phyloP scores from a whole-genome alignment of 2,797 vertebrate species.

The Rhinogobio ventralis region DNA sequence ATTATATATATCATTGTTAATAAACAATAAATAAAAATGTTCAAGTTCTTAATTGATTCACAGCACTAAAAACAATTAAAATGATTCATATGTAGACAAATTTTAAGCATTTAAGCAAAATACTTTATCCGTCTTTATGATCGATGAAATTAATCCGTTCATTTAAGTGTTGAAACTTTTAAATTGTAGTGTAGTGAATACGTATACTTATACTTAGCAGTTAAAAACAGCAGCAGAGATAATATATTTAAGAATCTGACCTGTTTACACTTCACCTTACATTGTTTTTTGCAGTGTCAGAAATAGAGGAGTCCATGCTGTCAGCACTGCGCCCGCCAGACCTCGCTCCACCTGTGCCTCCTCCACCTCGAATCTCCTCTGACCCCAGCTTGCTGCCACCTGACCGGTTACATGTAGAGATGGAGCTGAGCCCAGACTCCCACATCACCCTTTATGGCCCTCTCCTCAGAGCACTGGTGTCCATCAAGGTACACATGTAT shows the following conservation, averaged over 20 bases:
- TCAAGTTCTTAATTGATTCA: no score
- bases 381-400: constrained; percentile 94
- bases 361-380: constrained; percentile 75
- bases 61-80: not conserved
- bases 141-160: not conserved
- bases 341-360: constrained; percentile 73
- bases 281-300: constrained; percentile 81
- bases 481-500: constrained; percentile 86
- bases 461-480: constrained; percentile 88
- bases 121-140: not conserved
- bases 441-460: constrained; percentile 95
- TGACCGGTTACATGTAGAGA: constrained; percentile 92
- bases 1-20: not conserved
- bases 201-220: not conserved
- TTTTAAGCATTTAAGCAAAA: not conserved
- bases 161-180: not conserved
- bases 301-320: constrained; percentile 94
- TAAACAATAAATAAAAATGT: not conserved
- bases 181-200: not conserved
- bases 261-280: not conserved
- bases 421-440: constrained; percentile 95
- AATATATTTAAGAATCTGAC: not conserved
- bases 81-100: not conserved
- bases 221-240: no score
- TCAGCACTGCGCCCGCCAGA: constrained; percentile 79